phyloP scores from a whole-genome alignment of 2,113 vertebrate genomes.

The Catharus bicknelli region DNA sequence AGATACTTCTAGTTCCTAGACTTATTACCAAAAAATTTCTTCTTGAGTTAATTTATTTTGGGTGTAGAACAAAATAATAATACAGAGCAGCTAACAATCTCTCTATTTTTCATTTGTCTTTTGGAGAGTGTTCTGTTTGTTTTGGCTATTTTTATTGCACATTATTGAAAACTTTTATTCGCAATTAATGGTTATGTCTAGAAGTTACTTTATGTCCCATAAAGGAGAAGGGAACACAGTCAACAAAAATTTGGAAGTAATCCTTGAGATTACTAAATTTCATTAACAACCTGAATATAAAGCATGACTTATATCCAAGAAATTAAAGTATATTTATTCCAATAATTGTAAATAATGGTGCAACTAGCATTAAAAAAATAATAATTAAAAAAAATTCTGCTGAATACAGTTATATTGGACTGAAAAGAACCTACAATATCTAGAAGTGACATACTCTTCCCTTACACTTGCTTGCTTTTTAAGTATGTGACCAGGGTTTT shows the following conservation, averaged over 20 bases:
- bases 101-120: neutral
- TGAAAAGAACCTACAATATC: neutral
- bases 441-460: neutral
- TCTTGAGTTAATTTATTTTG: neutral
- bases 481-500: neutral
- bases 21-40: neutral
- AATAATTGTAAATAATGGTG: neutral
- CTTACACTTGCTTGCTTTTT: neutral
- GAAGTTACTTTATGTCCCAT: neutral
- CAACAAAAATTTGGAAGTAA: neutral
- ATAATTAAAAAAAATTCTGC: too few relatives aligned
- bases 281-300: neutral
- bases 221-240: fast-evolving
- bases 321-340: neutral
- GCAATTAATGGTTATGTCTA: neutral
- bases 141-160: neutral
- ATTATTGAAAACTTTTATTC: neutral
- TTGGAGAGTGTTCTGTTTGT: neutral
- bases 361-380: neutral
- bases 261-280: neutral
- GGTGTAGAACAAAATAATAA: neutral
- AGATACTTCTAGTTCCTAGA: neutral
- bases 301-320: neutral
- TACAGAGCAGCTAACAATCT: neutral
- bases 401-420: neutral